Evolutionary conservation across 2,797 vertebrate species (phyloP), one percentile per base, ranked within the genome.

Genomic region (Falco biarmicus): DNA sequence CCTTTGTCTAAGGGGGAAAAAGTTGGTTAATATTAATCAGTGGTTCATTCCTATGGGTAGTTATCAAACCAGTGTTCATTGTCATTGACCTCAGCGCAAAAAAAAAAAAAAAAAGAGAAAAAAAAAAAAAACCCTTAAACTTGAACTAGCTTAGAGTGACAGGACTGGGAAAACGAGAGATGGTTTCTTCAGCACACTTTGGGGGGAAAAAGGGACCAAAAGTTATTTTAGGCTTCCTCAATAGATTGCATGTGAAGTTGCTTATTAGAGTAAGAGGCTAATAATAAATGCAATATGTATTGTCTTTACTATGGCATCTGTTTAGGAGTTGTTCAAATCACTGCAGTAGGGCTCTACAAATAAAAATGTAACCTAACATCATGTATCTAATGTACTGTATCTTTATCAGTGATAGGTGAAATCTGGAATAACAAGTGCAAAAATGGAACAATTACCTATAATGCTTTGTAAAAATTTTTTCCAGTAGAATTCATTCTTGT

Each of bases 381-480:
- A 90, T 91, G 94, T 97, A 98, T 98, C 98, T 97, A 95, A 97
- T 97, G 98, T 98, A 98, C 98, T 98, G 98, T 98, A 97, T 97
- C 97, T 97, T 98, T 98, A 96, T 96, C 97, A 96, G 96, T 97
- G 94, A 96, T 95, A 97, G 91, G 94, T 95, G 94, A 98, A 98
- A 97, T 97, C 97, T 97, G 93, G 64, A 98, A 91, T 97, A 98
- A 97, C 91, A 97, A 98, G 96, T 98, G 96, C 97, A 97, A 97
- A 97, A 97, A 95, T 45, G 87, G 97, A 97, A 97, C 96, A 95
- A 96, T 97, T 96, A 97, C 96, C 97, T 98, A 94, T 95, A 98
- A 98, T 97, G 96, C 98, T 98, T 98, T 98, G 98, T 98, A 98
- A 98, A 97, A 95, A 90, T 69, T 96, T 98, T 98, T 98, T 98